Evolutionary conservation across 2,113 vertebrate genomes (phyloP).

Genomic region (Mohoua ochrocephala): DNA sequence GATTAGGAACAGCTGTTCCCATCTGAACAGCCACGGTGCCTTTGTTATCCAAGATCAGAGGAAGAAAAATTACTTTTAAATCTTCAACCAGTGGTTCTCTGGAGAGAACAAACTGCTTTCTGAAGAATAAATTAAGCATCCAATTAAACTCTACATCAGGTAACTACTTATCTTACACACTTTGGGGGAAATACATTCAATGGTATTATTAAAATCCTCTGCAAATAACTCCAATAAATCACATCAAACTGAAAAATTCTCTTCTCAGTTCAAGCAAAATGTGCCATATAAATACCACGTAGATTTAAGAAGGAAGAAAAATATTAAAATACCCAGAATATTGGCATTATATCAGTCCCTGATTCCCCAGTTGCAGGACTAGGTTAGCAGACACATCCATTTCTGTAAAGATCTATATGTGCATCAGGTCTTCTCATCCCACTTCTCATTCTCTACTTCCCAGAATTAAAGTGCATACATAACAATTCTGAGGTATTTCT

Average conservation of each 20-base stretch:
- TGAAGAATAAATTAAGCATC: conserved; percentile 43
- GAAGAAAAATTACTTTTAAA: neutral
- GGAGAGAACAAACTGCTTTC: conserved; percentile 13
- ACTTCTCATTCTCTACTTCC: neutral
- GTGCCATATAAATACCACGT: neutral
- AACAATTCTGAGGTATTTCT: neutral
- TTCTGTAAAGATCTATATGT: neutral
- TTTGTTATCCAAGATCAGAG: conserved; percentile 1
- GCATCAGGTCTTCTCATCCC: neutral
- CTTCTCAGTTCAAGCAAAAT: neutral
- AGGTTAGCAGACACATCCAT: neutral
- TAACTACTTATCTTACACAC: neutral
- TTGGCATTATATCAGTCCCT: neutral
- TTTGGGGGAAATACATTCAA: neutral
- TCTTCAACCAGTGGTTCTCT: neutral
- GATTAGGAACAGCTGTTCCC: neutral
- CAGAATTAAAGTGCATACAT: neutral
- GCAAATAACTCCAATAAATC: neutral
- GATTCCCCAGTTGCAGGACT: neutral
- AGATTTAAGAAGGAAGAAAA: neutral
- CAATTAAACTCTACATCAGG: conserved; percentile 31
- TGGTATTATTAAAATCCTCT: neutral
- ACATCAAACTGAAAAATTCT: neutral
- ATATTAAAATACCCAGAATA: neutral
- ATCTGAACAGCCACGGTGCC: neutral